Conservation (phyloP, 30 jellyfish, hydroid and myxozoan species). For the Aurelia aurita region DNA sequence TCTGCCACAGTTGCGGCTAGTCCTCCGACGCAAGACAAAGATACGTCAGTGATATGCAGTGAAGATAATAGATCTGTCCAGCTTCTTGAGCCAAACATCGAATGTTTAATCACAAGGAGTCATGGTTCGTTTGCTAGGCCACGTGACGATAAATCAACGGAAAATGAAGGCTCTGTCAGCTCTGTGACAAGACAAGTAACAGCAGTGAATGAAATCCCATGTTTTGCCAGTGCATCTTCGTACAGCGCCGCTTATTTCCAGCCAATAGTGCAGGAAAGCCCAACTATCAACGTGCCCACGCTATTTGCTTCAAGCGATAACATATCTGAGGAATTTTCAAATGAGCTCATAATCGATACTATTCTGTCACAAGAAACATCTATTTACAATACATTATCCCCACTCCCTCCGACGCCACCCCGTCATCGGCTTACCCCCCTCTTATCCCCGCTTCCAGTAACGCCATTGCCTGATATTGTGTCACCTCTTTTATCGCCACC, state of each 20-base stretch:
- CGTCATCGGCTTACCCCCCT: constrained; percentile 46
- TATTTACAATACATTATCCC: constrained; percentile 16
- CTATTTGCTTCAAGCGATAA: not conserved
- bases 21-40: too few relatives aligned
- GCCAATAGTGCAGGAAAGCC: not conserved
- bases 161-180: too few relatives aligned
- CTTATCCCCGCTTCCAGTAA: constrained; percentile 88
- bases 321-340: not conserved
- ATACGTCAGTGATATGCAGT: too few relatives aligned
- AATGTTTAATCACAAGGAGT: too few relatives aligned
- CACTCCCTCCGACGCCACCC: constrained; percentile 72
- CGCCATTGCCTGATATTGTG: constrained; percentile 80
- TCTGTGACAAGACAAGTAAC: too few relatives aligned
- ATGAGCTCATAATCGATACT: constrained; percentile 8
- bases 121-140: too few relatives aligned
- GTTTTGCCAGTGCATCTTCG: too few relatives aligned
- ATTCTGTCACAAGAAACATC: constrained; percentile 29
- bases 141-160: too few relatives aligned
- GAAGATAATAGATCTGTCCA: too few relatives aligned
- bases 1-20: too few relatives aligned
- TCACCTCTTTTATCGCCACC: constrained; percentile 91
- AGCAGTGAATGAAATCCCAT: too few relatives aligned
- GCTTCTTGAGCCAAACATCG: too few relatives aligned
- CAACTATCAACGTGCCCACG: not conserved
- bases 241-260: not conserved